Evolutionary conservation across 2,113 vertebrate species (phyloP), one percentile per base, ranked within the genome.

Genomic region (Scytalopus superciliaris): DNA sequence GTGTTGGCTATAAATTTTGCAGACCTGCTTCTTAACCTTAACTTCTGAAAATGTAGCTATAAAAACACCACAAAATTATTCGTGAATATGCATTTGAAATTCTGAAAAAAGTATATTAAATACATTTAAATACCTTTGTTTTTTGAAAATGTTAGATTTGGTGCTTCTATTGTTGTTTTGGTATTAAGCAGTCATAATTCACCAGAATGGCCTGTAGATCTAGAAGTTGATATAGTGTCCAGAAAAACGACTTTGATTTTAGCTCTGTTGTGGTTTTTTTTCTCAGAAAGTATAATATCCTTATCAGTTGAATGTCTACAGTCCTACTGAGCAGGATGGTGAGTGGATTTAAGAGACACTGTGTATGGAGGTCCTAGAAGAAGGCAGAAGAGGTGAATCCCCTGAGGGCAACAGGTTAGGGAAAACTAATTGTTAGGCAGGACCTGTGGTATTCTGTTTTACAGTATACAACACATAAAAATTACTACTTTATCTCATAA

Each of bases 161-260:
- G 4, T 5, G 0, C 7, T 82, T 70, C 39, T 45, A 1, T 15
- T 63, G 5, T 33, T 52, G 15, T 39, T 89, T 81, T 30, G 6
- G 8, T 50, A 50, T 42, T 59, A 42, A 76, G n/a, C 8, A 63
- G 27, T 25, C 79, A 53, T 27, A 87, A 55, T 22, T 84, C 84
- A 45, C 8, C 13, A 73, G 23, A 72, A 57, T 59, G 8, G 4
- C 42, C 30, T 53, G 23, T 63, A 74, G 18, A 24, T 52, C 28
- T 44, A 19, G 66, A 77, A 69, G 7, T 4, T 56, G 25, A 64
- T 18, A 2, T 23, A 44, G 3, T 10, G 8, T 9, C 0, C 1
- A 52, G 18, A 78, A 28, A 75, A 64, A 67, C 63, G 64, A 21
- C 3, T 50, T 77, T 55, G 6, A 27, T 25, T 86, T 82, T 49